Conservation (phyloP, 2,113 vertebrate genomes). For the Trichomycterus rosablanca region DNA sequence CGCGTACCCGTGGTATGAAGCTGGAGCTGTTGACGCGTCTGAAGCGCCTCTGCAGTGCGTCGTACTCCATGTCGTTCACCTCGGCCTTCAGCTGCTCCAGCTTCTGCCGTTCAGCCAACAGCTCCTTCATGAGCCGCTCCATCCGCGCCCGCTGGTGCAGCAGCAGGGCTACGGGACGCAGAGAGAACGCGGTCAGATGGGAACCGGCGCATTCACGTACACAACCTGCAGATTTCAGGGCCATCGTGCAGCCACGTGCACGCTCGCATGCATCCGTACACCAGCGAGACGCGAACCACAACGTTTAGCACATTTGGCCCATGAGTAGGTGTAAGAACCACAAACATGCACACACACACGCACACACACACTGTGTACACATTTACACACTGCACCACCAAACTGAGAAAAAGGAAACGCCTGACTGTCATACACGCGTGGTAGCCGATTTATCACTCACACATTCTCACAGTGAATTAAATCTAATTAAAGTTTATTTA, state of each 20-base stretch:
- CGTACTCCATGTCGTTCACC: conserved; percentile 95
- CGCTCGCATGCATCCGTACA: neutral
- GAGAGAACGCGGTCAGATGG: neutral
- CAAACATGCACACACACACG: neutral
- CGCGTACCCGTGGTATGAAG: conserved; percentile 80
- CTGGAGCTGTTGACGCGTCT: conserved; percentile 88
- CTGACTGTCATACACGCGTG: too few species aligned
- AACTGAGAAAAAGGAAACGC: too few species aligned
- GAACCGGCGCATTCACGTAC: neutral
- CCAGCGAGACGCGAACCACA: neutral
- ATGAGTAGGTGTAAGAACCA: too few species aligned
- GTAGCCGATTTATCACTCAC: too few species aligned
- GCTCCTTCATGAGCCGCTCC: conserved; percentile 92
- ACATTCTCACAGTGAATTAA: too few species aligned
- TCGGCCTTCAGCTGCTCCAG: conserved; percentile 88
- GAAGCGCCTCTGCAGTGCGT: conserved; percentile 92
- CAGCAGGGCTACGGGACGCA: conserved; percentile 77
- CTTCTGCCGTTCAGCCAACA: conserved; percentile 85
- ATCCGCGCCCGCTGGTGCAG: conserved; percentile 96
- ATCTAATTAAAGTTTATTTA: too few species aligned
- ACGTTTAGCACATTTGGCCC: too few species aligned
- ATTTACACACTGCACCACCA: too few species aligned
- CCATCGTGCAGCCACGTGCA: neutral
- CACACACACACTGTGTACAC: neutral
- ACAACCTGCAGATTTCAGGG: too few species aligned